Evolutionary conservation across 2,113 vertebrate species (phyloP), one percentile per base, ranked within the genome.

Genomic region (Archilochus colubris): DNA sequence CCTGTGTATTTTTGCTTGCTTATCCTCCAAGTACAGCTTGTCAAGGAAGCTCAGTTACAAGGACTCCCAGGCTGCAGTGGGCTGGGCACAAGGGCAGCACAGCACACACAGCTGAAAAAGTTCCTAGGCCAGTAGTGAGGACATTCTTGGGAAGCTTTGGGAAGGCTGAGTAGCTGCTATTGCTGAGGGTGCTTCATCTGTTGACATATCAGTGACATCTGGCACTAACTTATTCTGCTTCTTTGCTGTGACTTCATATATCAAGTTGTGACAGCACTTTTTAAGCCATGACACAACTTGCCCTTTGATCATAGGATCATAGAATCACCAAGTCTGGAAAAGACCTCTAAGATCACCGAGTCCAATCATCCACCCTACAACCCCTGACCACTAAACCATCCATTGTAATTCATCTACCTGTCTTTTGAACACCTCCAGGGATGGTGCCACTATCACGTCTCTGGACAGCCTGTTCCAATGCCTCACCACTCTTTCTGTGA

Each of bases 1-100:
- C 23, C 57, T 55, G 36, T 24, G 18, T 0, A 0, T 24, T 0
- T 0, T 40, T 79, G 44, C 38, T 74, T 74, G 33, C 40, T 57
- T 70, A 31, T 40, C 46, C 31, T 33, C 27, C 48, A 64, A 64
- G 18, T 20, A 19, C 30, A 46, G 57, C 67, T 66, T 68, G 9
- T 44, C 66, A 74, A 38, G 55, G 30, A 58, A 58, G 46, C 20
- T 33, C 23, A 25, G 38, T n/a, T 68, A 33, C 8, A 50, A 40
- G 24, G n/a, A 63, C 16, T 55, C n/a, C 21, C 28, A 38, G 68
- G 30, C 62, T 58, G 27, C 46, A 58, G 18, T 51, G 63, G 28
- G 38, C 7, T 15, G 51, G 76, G 58, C 30, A 43, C 0, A 1
- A 25, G 36, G 55, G 33, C 61, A 69, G 38, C 31, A 23, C 61